Conservation (phyloP, 2,113 vertebrate genomes). For the Regulus satrapa region DNA sequence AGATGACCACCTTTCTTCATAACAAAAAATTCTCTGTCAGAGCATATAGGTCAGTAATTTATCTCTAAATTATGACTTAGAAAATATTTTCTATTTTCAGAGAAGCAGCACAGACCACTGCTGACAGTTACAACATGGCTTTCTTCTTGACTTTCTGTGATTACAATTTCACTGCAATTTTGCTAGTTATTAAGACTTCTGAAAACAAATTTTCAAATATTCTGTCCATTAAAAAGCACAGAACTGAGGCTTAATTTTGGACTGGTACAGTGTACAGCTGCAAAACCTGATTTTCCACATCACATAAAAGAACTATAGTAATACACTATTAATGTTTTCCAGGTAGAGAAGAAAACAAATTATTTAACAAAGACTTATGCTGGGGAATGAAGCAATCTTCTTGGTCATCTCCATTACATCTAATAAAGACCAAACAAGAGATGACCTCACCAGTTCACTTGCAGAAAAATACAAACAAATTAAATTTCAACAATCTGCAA, state of each 20-base stretch:
- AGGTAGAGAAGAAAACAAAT: slow-evolving; percentile 24
- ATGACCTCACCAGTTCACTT: not conserved
- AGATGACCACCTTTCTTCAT: not conserved
- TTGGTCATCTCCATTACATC: not conserved
- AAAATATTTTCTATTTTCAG: slow-evolving; percentile 7
- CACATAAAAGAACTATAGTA: not conserved
- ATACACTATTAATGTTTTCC: not conserved
- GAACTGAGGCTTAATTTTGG: not conserved
- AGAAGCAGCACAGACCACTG: not conserved
- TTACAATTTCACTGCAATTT: not conserved
- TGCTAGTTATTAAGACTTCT: not conserved
- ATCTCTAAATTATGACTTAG: not conserved
- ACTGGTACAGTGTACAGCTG: not conserved
- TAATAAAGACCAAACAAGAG: not conserved
- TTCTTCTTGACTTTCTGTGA: not conserved
- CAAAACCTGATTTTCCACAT: slow-evolving; percentile 39
- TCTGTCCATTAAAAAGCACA: not conserved
- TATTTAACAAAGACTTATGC: not conserved
- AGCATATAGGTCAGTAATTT: not conserved
- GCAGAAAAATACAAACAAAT: not conserved
- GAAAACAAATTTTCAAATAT: not conserved
- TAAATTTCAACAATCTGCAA: not conserved
- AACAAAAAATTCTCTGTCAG: not conserved
- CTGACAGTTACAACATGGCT: not conserved
- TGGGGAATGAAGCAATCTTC: not conserved